Evolutionary conservation across 2,888 invertebrate genomes (phyloP).

Genomic region (Macroteleia sp.): DNA sequence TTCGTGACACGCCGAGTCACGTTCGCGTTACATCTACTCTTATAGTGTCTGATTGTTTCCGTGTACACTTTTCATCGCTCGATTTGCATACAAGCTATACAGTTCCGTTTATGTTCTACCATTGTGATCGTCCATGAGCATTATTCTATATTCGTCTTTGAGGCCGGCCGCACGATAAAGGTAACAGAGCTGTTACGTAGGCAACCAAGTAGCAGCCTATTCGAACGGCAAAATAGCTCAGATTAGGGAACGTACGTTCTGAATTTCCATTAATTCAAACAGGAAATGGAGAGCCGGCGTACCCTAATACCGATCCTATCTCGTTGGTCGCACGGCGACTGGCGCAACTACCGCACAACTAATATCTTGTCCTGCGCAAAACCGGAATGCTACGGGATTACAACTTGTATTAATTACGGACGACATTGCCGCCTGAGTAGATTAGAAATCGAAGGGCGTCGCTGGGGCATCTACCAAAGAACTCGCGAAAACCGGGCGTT

Average conservation of each 20-base stretch:
- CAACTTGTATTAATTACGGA: constrained; percentile 83
- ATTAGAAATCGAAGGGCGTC: constrained; percentile 82
- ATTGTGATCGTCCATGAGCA: constrained; percentile 69
- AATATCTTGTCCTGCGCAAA: constrained; percentile 82
- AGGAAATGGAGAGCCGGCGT: constrained; percentile 75
- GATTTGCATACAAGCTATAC: constrained; percentile 40
- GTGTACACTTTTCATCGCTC: constrained; percentile 29
- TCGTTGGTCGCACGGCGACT: constrained; percentile 70
- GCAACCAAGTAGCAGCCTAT: constrained; percentile 67
- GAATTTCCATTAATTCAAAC: constrained; percentile 82
- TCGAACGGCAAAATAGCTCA: constrained; percentile 76
- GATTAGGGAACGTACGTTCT: constrained; percentile 79
- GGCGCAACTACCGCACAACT: constrained; percentile 75
- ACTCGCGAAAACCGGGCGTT: constrained; percentile 61
- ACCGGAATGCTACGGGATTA: constrained; percentile 82
- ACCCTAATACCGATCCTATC: constrained; percentile 81
- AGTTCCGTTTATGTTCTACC: constrained; percentile 41
- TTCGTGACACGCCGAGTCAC: constrained; percentile 43
- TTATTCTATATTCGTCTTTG: constrained; percentile 68
- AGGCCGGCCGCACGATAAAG: constrained; percentile 57
- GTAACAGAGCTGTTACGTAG: constrained; percentile 60
- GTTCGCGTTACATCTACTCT: constrained; percentile 38
- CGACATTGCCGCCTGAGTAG: constrained; percentile 80
- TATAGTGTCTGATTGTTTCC: constrained; percentile 54
- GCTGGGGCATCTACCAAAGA: constrained; percentile 55